Evolutionary conservation across 2,888 invertebrate genomes (phyloP), one percentile per base, ranked within the genome.

Genomic region (Galerucella calmariensis): DNA sequence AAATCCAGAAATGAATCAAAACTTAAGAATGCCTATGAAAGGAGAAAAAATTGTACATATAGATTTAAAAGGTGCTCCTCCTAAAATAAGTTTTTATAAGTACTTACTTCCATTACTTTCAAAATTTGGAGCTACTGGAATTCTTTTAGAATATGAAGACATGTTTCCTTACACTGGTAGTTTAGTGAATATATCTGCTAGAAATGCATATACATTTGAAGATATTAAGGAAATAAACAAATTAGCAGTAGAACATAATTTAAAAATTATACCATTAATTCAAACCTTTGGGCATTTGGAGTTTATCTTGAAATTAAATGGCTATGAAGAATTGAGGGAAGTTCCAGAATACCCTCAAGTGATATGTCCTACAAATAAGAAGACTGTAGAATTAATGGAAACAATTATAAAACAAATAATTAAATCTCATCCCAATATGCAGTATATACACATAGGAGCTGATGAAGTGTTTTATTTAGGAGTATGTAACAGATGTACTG

Each of bases 271-370:
- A 80, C 96, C 96, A 0, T 86, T 96, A 68, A 88, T 96, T n/a
- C 96, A 95, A 88, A 94, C 95, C 0, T 95, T 95, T 85, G 96
- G 95, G 0, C 96, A 96, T 84, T 88, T 96, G 88, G 95, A 96
- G 85, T 94, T 93, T 87, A 90, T 92, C 0, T 87, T 96, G 66
- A 96, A 96, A 83, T 88, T 94, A 35, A 86, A 91, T 46, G 88
- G 92, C 72, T 94, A 91, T 83, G 88, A 89, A 72, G 89, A 92
- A 72, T 88, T 94, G 68, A 88, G 95, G 78, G 95, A 96, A 87
- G 88, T 90, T 0, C 85, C 87, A 0, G 84, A 86, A 27, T 91
- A 91, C 81, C 90, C 91, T 0, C 90, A 89, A 87, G 92, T 92
- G 0, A 88, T 95, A 16, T 95, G 95, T 80, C 95, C 95, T 0